Evolutionary conservation across 2,797 vertebrate genomes (phyloP).

Genomic region (Balearica regulorum): DNA sequence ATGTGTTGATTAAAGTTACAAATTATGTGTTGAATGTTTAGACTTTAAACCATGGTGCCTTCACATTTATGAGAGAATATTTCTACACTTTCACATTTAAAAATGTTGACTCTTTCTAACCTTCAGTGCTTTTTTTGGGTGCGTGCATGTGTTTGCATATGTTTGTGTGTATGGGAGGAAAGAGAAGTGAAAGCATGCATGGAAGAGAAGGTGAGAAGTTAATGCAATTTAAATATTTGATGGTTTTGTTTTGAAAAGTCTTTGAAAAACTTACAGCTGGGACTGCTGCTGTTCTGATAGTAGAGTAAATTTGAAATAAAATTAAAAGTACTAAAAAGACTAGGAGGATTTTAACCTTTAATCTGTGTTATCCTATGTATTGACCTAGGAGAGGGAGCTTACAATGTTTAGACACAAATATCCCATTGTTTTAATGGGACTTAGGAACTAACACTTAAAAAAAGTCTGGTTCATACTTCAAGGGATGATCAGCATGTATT

Average conservation of each 20-base stretch:
- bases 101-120: background rate
- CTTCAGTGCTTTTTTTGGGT: background rate
- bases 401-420: background rate
- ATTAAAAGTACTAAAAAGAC: background rate
- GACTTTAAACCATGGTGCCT: conserved; percentile 43
- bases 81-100: background rate
- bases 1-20: conserved; percentile 73
- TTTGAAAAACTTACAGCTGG: background rate
- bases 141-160: background rate
- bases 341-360: background rate
- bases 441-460: background rate
- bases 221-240: background rate
- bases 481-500: background rate
- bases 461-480: background rate
- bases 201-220: background rate
- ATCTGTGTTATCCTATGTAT: background rate
- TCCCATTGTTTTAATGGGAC: background rate
- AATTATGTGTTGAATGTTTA: conserved; percentile 65
- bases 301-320: conserved; percentile 22
- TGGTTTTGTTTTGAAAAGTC: background rate
- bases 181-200: background rate
- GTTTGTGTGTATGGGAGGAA: background rate
- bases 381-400: background rate
- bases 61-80: conserved; percentile 14
- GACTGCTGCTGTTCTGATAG: background rate